A percentile compares a stretch with the other conserved stretches of the same genome.
Conservation (phyloP, 1,140 invertebrate species). For the Neuroterus valhalla region DNA sequence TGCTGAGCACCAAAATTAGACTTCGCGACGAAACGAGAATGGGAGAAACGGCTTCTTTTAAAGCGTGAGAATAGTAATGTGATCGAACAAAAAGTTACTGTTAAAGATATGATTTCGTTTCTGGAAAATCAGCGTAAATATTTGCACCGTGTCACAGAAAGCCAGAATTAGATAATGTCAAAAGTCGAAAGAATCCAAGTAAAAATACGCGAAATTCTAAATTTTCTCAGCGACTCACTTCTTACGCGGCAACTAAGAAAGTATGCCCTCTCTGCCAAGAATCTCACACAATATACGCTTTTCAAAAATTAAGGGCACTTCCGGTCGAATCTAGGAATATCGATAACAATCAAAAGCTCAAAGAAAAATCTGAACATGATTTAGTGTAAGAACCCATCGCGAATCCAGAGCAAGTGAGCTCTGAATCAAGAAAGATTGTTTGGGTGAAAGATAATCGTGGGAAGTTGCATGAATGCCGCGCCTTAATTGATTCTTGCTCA, state of each 20-base stretch:
- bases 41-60: slow-evolving; percentile 32
- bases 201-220: neutral
- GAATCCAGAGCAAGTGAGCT: neutral
- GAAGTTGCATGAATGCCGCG: slow-evolving; percentile 17
- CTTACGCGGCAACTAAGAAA: neutral
- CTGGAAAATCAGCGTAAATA: slow-evolving; percentile 31
- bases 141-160: neutral
- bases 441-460: slow-evolving; percentile 12
- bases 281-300: neutral
- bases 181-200: neutral
- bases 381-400: neutral
- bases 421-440: neutral
- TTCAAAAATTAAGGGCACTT: neutral
- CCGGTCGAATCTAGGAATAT: neutral
- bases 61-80: neutral
- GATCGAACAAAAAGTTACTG: no score
- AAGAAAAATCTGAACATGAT: no score
- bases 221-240: neutral
- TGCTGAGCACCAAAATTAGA: slow-evolving; percentile 44
- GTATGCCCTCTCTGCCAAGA: neutral
- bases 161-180: no score
- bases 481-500: slow-evolving; percentile 27
- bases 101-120: slow-evolving; percentile 13
- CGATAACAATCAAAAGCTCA: no score
- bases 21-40: slow-evolving; percentile 36